Conservation (phyloP, 2,888 invertebrate genomes). For the Nyleta sp. region DNA sequence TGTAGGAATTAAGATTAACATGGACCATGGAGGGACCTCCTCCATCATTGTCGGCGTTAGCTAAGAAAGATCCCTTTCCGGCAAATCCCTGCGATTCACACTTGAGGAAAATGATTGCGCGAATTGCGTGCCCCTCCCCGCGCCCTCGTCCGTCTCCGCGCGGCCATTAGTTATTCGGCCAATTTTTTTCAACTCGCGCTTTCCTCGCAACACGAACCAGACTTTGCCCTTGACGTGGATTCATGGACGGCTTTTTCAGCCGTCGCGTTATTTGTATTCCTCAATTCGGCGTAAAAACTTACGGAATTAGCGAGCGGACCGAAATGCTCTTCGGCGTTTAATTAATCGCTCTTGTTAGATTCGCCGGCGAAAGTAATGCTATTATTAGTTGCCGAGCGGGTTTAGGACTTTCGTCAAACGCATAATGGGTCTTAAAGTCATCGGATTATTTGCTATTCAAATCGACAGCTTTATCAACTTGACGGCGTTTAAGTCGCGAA, state of each 20-base stretch:
- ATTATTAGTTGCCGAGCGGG: background rate
- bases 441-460: background rate
- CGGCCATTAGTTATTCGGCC: slow-evolving; percentile 42
- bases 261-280: slow-evolving; percentile 13
- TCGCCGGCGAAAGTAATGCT: background rate
- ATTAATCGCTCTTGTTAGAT: background rate
- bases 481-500: background rate
- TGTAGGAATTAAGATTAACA: slow-evolving; percentile 79
- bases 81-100: slow-evolving; percentile 56
- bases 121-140: slow-evolving; percentile 44
- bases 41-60: slow-evolving; percentile 79
- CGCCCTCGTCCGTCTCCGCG: slow-evolving; percentile 48
- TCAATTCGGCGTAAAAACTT: background rate
- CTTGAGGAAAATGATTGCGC: slow-evolving; percentile 51
- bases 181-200: slow-evolving; percentile 33
- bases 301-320: background rate
- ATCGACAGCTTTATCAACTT: background rate
- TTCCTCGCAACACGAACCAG: slow-evolving; percentile 8
- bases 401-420: too few relatives aligned
- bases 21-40: slow-evolving; percentile 70
- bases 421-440: background rate
- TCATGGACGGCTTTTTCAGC: slow-evolving; percentile 23
- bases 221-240: slow-evolving; percentile 22
- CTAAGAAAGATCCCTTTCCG: slow-evolving; percentile 71
- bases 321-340: background rate